A percentile compares a stretch with the other conserved stretches of the same genome.
Conservation (phyloP, 2,797 vertebrate genomes). For the Trematomus bernacchii region DNA sequence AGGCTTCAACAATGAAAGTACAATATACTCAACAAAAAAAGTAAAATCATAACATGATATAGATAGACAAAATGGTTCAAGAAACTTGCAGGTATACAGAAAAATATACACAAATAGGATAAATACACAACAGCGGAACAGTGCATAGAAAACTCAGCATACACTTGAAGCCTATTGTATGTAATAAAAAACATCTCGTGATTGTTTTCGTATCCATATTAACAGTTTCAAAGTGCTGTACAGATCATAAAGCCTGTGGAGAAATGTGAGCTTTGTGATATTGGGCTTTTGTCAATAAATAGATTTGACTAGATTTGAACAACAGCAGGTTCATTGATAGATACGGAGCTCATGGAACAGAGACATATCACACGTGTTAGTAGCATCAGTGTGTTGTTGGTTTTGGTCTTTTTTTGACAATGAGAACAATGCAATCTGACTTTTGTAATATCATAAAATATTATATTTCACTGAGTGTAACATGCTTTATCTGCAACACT, state of each 20-base stretch:
- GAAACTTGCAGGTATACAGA: too few relatives aligned
- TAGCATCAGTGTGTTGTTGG: background rate
- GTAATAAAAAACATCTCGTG: background rate
- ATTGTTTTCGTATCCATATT: background rate
- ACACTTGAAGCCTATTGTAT: too few relatives aligned
- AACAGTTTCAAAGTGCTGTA: too few relatives aligned
- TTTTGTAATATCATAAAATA: background rate
- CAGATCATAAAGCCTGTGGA: background rate
- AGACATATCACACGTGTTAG: background rate
- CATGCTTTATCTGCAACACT: constrained; percentile 5
- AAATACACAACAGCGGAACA: too few relatives aligned
- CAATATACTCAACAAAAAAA: too few relatives aligned
- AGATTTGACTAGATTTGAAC: too few relatives aligned
- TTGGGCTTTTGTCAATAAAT: background rate
- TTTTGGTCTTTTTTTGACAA: constrained; percentile 1
- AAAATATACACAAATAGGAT: too few relatives aligned
- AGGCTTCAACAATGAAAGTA: too few relatives aligned
- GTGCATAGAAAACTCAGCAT: too few relatives aligned
- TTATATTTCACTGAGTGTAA: background rate
- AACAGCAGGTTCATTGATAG: background rate
- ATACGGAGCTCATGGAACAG: background rate
- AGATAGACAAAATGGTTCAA: too few relatives aligned
- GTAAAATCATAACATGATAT: too few relatives aligned
- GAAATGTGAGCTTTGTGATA: background rate
- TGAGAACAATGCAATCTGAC: background rate